Percentiles rank a stretch among this genome's conserved stretches.
Conservation (phyloP, 2,888 invertebrate genomes). For the Ceratothoa steindachneri region DNA sequence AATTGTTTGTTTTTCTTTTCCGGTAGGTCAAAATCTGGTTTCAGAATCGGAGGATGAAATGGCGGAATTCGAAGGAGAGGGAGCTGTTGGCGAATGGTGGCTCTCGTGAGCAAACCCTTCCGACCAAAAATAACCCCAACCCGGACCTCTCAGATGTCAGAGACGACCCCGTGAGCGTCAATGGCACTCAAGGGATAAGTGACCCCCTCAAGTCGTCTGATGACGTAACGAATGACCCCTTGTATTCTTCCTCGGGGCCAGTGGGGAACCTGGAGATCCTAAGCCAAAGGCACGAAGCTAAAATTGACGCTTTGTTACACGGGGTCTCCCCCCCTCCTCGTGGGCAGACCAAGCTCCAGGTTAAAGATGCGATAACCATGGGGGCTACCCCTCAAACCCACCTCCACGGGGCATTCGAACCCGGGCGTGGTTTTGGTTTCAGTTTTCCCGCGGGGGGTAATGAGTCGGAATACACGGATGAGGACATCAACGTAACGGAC, state of each 20-base stretch:
- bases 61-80: constrained; percentile 95
- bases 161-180: constrained; percentile 11
- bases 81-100: constrained; percentile 90
- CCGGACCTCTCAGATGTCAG: constrained; percentile 77
- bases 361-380: background rate
- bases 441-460: background rate
- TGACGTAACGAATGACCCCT: background rate
- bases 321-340: background rate
- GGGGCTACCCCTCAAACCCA: background rate
- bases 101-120: constrained; percentile 87
- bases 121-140: constrained; percentile 94
- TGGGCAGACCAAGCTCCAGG: background rate
- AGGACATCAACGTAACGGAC: constrained; percentile 47
- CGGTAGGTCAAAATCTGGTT: constrained; percentile 81
- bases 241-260: background rate
- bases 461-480: constrained; percentile 37
- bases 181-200: background rate
- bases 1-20: background rate
- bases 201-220: background rate
- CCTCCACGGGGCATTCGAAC: background rate
- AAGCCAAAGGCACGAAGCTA: background rate
- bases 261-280: background rate
- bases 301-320: background rate
- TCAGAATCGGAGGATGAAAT: constrained; percentile 97
- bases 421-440: background rate